phyloP scores from a whole-genome alignment of 2,797 vertebrate genomes.

The Cebuella pygmaea region DNA sequence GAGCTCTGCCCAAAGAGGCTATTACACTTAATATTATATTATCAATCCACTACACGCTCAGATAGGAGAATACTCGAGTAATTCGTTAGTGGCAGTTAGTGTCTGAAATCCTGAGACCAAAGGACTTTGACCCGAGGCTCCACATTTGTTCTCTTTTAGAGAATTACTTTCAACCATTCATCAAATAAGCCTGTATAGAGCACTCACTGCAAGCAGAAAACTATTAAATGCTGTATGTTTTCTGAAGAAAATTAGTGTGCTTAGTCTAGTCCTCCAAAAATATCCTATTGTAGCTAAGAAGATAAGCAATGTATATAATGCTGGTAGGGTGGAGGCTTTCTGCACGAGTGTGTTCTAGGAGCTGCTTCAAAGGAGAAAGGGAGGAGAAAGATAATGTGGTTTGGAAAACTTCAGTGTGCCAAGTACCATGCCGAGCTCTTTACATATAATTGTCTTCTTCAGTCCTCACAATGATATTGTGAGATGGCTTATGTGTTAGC shows the following conservation, averaged over 20 bases:
- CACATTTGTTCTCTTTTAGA: slow-evolving; percentile 4
- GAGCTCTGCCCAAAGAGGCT: background rate
- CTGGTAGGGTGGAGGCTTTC: background rate
- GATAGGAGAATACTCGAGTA: background rate
- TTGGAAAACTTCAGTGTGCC: background rate
- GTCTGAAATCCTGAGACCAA: slow-evolving; percentile 47
- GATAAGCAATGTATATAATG: background rate
- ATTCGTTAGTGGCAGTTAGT: background rate
- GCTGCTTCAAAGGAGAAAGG: background rate
- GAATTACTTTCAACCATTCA: slow-evolving; percentile 29
- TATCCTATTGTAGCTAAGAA: background rate
- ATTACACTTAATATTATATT: background rate
- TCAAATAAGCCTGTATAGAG: slow-evolving; percentile 19
- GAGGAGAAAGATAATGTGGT: background rate
- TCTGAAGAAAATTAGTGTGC: background rate
- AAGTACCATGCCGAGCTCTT: background rate
- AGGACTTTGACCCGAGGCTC: background rate
- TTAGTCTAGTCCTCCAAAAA: background rate
- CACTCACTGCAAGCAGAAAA: background rate
- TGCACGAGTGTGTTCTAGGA: background rate
- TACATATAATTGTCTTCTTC: background rate
- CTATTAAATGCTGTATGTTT: background rate
- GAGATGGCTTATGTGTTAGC: background rate
- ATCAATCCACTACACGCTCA: background rate
- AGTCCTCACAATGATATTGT: background rate